These are phyloP conservation scores for Brachionus koreanus DNA, from an alignment of 1,140 invertebrate species.

Conservation along the genomic window DNA sequence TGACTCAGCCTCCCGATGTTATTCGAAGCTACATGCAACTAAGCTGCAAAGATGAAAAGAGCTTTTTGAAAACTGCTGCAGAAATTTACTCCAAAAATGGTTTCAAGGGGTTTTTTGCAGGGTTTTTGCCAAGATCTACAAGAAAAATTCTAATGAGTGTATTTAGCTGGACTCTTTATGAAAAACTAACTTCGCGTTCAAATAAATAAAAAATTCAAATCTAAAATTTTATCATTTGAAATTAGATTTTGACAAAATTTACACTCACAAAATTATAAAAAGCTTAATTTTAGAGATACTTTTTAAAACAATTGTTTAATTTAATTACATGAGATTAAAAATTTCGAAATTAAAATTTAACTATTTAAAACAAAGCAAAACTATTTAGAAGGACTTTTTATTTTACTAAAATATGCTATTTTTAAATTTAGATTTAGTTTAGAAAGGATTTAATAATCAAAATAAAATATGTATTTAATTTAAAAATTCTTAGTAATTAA, in stretches of 20 bases:
- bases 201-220: neutral
- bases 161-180: slow-evolving; percentile 26
- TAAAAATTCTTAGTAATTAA: no score
- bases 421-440: no score
- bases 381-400: no score
- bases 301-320: no score
- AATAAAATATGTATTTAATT: no score
- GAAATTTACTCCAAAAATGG: slow-evolving; percentile 17
- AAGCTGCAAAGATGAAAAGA: neutral
- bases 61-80: neutral
- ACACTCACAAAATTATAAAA: neutral
- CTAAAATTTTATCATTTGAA: neutral
- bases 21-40: slow-evolving; percentile 25
- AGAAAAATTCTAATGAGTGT: slow-evolving; percentile 33
- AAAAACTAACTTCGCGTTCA: slow-evolving; percentile 13
- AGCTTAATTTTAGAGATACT: no score
- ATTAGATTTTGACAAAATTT: neutral
- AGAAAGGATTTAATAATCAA: no score
- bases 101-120: slow-evolving; percentile 17
- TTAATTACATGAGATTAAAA: no score
- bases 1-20: slow-evolving; percentile 34
- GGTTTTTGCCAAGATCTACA: slow-evolving; percentile 13
- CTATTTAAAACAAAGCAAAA: no score
- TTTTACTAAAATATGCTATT: no score
- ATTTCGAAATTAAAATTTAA: no score